Evolutionary conservation across 1,140 invertebrate species (phyloP).

Genomic region (Neodiprion pinetum): DNA sequence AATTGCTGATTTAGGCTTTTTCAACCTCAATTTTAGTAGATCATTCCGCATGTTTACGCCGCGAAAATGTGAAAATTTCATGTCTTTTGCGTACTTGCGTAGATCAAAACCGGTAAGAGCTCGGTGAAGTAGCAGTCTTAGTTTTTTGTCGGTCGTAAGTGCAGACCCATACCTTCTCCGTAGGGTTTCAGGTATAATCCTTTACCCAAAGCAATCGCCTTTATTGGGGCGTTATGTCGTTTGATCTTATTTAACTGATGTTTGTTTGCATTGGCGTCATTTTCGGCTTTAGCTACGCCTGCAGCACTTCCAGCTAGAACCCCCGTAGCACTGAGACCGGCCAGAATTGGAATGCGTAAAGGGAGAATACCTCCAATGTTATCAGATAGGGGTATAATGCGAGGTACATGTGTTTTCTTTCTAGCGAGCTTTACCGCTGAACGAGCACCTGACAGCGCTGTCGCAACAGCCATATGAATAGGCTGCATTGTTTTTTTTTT

Average conservation of each 20-base stretch:
- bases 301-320: constrained; percentile 29
- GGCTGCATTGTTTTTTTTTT: background rate
- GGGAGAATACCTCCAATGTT: too few species aligned
- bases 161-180: constrained; percentile 40
- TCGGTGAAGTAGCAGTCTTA: constrained; percentile 34
- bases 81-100: constrained; percentile 29
- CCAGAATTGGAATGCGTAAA: too few species aligned
- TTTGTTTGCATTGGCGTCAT: constrained; percentile 36
- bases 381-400: constrained; percentile 26
- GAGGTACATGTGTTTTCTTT: constrained; percentile 19
- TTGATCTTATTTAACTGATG: constrained; percentile 33
- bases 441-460: too few species aligned
- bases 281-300: constrained; percentile 37
- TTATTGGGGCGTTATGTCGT: constrained; percentile 35
- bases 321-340: constrained; percentile 25
- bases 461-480: background rate
- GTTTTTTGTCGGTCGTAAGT: constrained; percentile 24
- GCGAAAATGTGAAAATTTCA: constrained; percentile 39
- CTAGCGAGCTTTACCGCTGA: constrained; percentile 15
- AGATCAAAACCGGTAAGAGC: constrained; percentile 38
- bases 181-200: constrained; percentile 47
- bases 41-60: too few species aligned
- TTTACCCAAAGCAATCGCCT: too few species aligned
- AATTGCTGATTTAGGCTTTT: too few species aligned
- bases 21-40: too few species aligned